These are phyloP conservation scores for Heterodera carotae DNA, from an alignment of 1,140 invertebrate species.

Conservation along the genomic window DNA sequence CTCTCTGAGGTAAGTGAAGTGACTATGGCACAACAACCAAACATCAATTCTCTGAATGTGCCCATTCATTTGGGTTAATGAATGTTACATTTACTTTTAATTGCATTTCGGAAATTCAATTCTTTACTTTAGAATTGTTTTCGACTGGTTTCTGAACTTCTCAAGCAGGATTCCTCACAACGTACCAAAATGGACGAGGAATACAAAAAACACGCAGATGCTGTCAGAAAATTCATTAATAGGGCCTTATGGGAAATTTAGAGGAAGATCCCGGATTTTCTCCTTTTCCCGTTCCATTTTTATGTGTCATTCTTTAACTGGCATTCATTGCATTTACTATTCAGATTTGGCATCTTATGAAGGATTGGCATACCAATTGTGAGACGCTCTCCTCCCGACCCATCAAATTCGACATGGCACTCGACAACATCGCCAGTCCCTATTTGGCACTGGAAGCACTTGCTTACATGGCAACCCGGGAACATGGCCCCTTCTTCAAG, in stretches of 20 bases:
- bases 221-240: not conserved
- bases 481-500: conserved; percentile 38
- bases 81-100: not conserved
- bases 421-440: conserved; percentile 30
- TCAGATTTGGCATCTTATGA: conserved; percentile 45
- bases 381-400: not conserved
- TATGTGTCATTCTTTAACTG: not conserved
- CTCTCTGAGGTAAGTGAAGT: not conserved
- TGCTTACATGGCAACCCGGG: conserved; percentile 44
- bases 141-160: conserved; percentile 27
- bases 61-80: not conserved
- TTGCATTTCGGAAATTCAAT: no score
- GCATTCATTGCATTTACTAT: conserved; percentile 2
- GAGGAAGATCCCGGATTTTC: no score
- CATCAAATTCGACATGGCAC: conserved; percentile 44
- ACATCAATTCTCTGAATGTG: not conserved
- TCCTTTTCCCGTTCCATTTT: no score
- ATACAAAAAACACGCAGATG: conserved; percentile 25
- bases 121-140: conserved; percentile 26
- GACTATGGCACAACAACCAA: not conserved
- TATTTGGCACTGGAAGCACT: conserved; percentile 46
- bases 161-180: conserved; percentile 37
- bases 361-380: conserved; percentile 40
- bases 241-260: no score
- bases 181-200: conserved; percentile 22